Percentiles rank a stretch among this genome's conserved stretches.
Evolutionary conservation across 2,888 invertebrate genomes (phyloP).

Genomic region (Mesorhabditis spiculigera): DNA sequence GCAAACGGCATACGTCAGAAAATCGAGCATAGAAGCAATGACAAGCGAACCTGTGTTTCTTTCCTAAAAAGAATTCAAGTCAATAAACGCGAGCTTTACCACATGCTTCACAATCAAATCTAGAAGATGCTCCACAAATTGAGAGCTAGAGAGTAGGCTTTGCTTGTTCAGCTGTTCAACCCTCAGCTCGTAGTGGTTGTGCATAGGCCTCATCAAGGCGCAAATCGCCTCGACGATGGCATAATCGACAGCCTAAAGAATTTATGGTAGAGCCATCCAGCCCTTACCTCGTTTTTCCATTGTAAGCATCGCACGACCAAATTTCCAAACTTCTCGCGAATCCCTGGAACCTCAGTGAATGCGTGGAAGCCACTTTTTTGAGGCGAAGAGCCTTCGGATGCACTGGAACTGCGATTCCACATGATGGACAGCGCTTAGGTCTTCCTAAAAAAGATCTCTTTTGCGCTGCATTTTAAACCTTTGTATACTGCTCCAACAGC

Average conservation of each 20-base stretch:
- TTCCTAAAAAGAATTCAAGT: slow-evolving; percentile 66
- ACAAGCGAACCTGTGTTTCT: slow-evolving; percentile 91
- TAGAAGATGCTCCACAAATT: slow-evolving; percentile 85
- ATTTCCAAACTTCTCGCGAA: slow-evolving; percentile 88
- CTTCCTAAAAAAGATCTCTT: slow-evolving; percentile 49
- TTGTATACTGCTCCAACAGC: slow-evolving; percentile 66
- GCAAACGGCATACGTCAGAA: slow-evolving; percentile 93
- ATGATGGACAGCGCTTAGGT: slow-evolving; percentile 67
- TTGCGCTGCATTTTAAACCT: slow-evolving; percentile 6
- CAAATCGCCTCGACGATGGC: slow-evolving; percentile 81
- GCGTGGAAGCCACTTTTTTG: slow-evolving; percentile 96
- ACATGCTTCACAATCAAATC: slow-evolving; percentile 92
- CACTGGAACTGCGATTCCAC: slow-evolving; percentile 90
- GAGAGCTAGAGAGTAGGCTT: slow-evolving; percentile 77
- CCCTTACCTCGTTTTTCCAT: slow-evolving; percentile 73
- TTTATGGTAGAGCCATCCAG: not conserved
- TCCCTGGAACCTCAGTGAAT: slow-evolving; percentile 60
- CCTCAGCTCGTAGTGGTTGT: slow-evolving; percentile 86
- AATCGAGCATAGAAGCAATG: slow-evolving; percentile 94
- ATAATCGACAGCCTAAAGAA: slow-evolving; percentile 5
- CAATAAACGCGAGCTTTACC: slow-evolving; percentile 67
- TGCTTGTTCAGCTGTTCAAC: slow-evolving; percentile 95
- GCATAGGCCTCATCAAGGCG: slow-evolving; percentile 94
- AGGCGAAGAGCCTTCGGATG: slow-evolving; percentile 84
- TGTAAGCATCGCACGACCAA: slow-evolving; percentile 86